Evolutionary conservation across 2,797 vertebrate species (phyloP).

Genomic region (Trichosurus vulpecula): DNA sequence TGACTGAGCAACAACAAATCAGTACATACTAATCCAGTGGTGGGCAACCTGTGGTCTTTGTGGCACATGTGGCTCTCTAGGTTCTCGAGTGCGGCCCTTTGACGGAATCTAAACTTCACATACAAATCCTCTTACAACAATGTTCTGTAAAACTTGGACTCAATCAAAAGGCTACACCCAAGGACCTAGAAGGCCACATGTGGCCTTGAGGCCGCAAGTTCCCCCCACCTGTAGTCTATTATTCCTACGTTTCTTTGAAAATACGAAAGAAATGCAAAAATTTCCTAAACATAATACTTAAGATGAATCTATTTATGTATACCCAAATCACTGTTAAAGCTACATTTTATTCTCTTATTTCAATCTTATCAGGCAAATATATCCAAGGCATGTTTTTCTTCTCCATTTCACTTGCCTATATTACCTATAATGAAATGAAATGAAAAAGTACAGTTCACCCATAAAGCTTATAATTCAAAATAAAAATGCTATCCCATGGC

Average conservation of each 20-base stretch:
- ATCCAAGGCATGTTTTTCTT: not conserved
- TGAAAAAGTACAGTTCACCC: not conserved
- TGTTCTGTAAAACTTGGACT: too few species aligned
- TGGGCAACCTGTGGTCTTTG: too few species aligned
- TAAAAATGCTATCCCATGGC: not conserved
- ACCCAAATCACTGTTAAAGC: not conserved
- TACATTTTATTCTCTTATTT: not conserved
- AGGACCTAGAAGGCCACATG: too few species aligned
- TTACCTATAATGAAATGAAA: not conserved
- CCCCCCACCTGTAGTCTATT: not conserved
- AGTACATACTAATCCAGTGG: not conserved
- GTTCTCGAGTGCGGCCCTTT: too few species aligned
- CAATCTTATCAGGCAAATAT: not conserved
- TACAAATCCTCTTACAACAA: too few species aligned
- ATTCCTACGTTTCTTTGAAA: slow-evolving; percentile 13
- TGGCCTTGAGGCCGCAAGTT: too few species aligned
- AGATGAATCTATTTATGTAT: slow-evolving; percentile 2
- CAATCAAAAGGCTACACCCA: too few species aligned
- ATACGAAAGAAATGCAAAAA: slow-evolving; percentile 29
- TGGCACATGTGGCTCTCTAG: too few species aligned
- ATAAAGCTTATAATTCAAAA: not conserved
- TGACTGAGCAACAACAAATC: not conserved
- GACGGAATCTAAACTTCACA: too few species aligned
- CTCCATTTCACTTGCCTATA: not conserved
- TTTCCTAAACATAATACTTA: slow-evolving; percentile 23